Conservation (phyloP, 2,113 vertebrate genomes). For the Pseudolaguvia tuberculata region DNA sequence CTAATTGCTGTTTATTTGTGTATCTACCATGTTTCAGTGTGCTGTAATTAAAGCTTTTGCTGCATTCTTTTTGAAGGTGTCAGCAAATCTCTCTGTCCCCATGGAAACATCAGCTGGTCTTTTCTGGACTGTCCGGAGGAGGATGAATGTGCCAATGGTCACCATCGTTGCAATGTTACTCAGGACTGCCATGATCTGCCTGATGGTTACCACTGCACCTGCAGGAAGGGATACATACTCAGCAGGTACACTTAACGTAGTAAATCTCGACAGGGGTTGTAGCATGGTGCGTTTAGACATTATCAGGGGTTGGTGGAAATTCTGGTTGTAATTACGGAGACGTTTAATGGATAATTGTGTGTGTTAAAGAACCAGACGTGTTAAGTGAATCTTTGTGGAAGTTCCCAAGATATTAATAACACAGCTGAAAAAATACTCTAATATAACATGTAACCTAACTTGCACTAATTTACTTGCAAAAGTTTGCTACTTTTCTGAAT, state of each 20-base stretch:
- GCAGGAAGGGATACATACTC: conserved; percentile 82
- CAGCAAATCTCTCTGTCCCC: conserved; percentile 60
- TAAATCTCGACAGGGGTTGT: neutral
- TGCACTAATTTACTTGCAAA: no score
- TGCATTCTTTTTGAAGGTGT: conserved; percentile 54
- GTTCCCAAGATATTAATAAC: no score
- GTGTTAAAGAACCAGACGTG: no score
- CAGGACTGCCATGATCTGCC: conserved; percentile 82
- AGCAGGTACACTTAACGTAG: conserved; percentile 69
- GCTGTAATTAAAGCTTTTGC: neutral
- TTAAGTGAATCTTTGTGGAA: no score
- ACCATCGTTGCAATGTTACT: conserved; percentile 85
- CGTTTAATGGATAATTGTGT: no score
- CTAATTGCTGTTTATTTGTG: no score
- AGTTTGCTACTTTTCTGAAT: no score
- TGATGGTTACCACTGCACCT: conserved; percentile 81
- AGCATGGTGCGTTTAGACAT: neutral
- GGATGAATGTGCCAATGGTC: conserved; percentile 84
- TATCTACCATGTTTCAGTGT: no score
- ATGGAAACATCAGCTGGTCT: conserved; percentile 78
- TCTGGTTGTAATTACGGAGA: no score
- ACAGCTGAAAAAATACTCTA: no score
- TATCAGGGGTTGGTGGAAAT: no score
- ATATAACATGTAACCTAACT: no score
- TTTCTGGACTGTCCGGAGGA: conserved; percentile 86